These are phyloP conservation scores for Lasiurus cinereus DNA, from an alignment of 2,113 vertebrate genomes.

Conservation along the genomic window DNA sequence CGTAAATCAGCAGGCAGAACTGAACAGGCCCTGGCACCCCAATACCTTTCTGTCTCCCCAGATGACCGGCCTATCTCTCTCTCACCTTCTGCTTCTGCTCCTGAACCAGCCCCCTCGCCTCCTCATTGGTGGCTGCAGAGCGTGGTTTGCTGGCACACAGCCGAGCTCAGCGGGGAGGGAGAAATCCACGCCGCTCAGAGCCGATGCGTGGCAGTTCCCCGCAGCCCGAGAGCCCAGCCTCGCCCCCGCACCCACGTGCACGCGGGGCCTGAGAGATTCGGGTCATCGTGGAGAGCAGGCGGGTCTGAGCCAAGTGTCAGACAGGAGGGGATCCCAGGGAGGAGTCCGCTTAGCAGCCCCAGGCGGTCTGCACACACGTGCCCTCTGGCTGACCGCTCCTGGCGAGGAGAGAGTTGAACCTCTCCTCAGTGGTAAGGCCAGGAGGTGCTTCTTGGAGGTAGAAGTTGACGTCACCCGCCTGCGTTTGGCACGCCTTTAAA, in stretches of 20 bases:
- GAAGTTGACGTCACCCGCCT: neutral
- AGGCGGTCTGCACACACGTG: neutral
- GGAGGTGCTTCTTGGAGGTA: neutral
- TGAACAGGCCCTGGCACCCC: neutral
- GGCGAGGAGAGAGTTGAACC: neutral
- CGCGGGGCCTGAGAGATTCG: neutral
- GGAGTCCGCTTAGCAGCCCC: neutral
- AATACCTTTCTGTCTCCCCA: slow-evolving; percentile 66
- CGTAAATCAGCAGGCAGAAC: slow-evolving; percentile 62
- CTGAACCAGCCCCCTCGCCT: neutral
- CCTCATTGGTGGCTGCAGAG: neutral
- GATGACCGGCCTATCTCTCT: slow-evolving; percentile 67
- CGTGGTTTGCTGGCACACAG: neutral
- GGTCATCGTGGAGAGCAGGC: neutral
- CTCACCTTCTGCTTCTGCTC: slow-evolving; percentile 70
- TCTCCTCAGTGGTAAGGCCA: neutral
- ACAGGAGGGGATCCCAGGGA: slow-evolving; percentile 18
- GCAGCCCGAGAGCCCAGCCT: neutral
- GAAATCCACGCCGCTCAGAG: slow-evolving; percentile 56
- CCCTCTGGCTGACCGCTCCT: neutral
- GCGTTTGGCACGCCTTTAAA: neutral
- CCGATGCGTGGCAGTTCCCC: neutral
- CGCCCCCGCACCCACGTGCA: neutral
- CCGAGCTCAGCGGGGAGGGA: neutral
- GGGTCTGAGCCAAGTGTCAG: slow-evolving; percentile 46